These are phyloP conservation scores for Motacilla alba DNA, from an alignment of 2,113 vertebrate species.

Conservation along the genomic window DNA sequence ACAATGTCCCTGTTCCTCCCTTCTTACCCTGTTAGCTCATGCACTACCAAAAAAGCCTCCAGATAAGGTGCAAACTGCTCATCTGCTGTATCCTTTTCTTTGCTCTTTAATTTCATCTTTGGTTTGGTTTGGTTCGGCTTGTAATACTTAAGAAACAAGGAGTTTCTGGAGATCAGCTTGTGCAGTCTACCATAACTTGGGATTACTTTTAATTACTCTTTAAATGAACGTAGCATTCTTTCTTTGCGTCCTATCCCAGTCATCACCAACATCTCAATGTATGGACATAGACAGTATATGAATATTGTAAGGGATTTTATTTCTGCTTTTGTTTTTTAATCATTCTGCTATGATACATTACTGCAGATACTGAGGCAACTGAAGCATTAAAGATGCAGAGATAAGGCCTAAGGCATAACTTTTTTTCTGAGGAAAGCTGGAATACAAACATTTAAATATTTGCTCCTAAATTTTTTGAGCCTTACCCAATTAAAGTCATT, in stretches of 20 bases:
- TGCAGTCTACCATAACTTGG: neutral
- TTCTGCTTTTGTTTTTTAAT: neutral
- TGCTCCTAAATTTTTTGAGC: neutral
- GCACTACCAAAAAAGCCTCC: neutral
- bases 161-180: neutral
- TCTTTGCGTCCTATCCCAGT: neutral
- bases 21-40: rapidly evolving
- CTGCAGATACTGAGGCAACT: neutral
- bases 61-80: neutral
- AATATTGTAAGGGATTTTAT: neutral
- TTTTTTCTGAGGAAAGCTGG: neutral
- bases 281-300: neutral
- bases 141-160: neutral
- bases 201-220: neutral
- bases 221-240: neutral
- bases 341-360: neutral
- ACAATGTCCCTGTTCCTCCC: neutral
- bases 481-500: neutral
- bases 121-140: neutral
- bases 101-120: neutral
- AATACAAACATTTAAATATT: neutral
- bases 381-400: neutral
- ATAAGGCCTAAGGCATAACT: neutral
- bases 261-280: neutral
- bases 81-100: neutral